Evolutionary conservation across 2,888 invertebrate species (phyloP).

Genomic region (Nemotelus pantherinus): DNA sequence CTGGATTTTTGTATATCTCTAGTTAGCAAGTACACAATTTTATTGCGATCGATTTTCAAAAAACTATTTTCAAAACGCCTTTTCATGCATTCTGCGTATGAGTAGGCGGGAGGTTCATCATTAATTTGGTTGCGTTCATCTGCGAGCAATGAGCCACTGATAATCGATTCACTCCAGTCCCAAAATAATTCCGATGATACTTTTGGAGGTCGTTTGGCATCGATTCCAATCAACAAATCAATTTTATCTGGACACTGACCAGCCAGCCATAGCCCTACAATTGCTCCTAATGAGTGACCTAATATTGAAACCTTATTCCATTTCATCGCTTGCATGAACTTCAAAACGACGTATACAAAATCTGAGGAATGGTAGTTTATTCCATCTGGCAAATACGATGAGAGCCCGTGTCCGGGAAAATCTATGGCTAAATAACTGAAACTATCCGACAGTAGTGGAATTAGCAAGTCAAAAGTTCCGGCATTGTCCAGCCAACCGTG

Average conservation of each 20-base stretch:
- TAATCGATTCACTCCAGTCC: slow-evolving; percentile 61
- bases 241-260: slow-evolving; percentile 67
- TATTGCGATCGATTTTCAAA: slow-evolving; percentile 69
- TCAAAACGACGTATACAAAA: slow-evolving; percentile 67
- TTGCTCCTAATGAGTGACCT: slow-evolving; percentile 76
- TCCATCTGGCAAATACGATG: slow-evolving; percentile 74
- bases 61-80: slow-evolving; percentile 69
- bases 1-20: slow-evolving; percentile 70
- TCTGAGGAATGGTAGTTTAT: slow-evolving; percentile 63
- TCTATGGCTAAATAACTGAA: slow-evolving; percentile 72
- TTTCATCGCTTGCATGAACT: slow-evolving; percentile 72
- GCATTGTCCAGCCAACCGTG: slow-evolving; percentile 89
- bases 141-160: slow-evolving; percentile 66
- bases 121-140: slow-evolving; percentile 63
- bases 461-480: slow-evolving; percentile 75
- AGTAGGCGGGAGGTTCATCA: slow-evolving; percentile 71
- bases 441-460: slow-evolving; percentile 69
- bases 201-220: slow-evolving; percentile 61
- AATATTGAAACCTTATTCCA: slow-evolving; percentile 77
- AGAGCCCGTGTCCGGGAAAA: slow-evolving; percentile 77
- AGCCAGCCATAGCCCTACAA: slow-evolving; percentile 71
- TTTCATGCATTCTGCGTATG: slow-evolving; percentile 71
- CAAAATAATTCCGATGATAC: slow-evolving; percentile 58
- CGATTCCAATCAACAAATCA: slow-evolving; percentile 62
- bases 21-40: slow-evolving; percentile 68